Base-by-base conservation (phyloP, 2,888 invertebrate genomes). In the Tachystola acroxantha region DNA sequence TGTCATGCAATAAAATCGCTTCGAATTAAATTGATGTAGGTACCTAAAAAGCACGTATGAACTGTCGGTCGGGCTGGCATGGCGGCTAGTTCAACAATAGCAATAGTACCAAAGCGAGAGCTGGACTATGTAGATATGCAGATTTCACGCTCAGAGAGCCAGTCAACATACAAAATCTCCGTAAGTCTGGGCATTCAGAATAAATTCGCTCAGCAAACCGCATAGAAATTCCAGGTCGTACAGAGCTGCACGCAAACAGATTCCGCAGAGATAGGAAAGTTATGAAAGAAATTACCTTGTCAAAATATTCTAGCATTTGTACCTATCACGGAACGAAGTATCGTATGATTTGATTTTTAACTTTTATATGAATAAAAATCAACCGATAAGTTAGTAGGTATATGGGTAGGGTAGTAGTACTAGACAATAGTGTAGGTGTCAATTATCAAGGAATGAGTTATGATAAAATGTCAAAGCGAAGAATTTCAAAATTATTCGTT, bases 11-110 rank as follows among this genome's bases (percentile, higher is more conserved):
- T 56, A 49, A 49, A 57, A 57, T 36, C 41, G 45, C 55, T 60
- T 50, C 40, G 48, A 59, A 58, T 53, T 46, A 65, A 63, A 63
- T 57, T 61, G 36, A 57, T 51, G 49, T 53, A 56, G 57, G 48
- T 53, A 48, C 42, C 50, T 46, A 49, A n/a, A n/a, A n/a, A n/a
- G n/a, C n/a, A 48, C 45, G 46, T 41, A 42, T 51, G 45, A 42
- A 48, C 45, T 46, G 42, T 42, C 52, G 45, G 42, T 42, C 44
- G 48, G 45, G 50, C n/a, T n/a, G n/a, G n/a, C n/a, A n/a, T n/a
- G n/a, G n/a, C n/a, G n/a, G n/a, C n/a, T 60, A 60, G 59, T 55
- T 63, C 50, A 60, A 61, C 57, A 52, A 45, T 35, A 53, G 16
- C n/a, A 16, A 16, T 16, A 6, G 16, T 16, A 53, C 50, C 55